phyloP scores from a whole-genome alignment of 1,140 invertebrate genomes.

The Psix sp. region DNA sequence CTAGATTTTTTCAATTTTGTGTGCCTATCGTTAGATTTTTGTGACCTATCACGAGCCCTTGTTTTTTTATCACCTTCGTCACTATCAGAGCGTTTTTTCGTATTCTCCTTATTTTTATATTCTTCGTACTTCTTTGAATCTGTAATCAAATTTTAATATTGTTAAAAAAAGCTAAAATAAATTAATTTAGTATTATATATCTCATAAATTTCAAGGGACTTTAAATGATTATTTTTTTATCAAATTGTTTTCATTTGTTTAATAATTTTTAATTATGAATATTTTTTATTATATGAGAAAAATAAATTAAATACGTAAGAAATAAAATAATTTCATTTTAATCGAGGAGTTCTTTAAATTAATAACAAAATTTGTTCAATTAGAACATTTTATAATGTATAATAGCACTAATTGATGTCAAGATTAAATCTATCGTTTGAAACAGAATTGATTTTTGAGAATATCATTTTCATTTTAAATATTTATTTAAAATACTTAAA shows the following conservation, averaged over 20 bases:
- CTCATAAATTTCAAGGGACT: conserved; percentile 45
- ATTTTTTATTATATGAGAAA: no score
- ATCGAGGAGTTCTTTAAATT: no score
- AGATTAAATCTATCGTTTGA: no score
- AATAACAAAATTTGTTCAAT: no score
- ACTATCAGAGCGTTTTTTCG: conserved; percentile 11
- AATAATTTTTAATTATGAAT: conserved; percentile 5
- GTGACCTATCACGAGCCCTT: background rate
- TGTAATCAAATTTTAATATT: conserved; percentile 73
- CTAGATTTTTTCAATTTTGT: conserved; percentile 57
- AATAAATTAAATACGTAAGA: no score
- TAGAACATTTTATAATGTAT: no score
- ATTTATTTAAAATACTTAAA: no score
- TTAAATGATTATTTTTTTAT: conserved; percentile 59
- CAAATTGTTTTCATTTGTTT: conserved; percentile 2
- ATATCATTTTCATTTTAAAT: no score
- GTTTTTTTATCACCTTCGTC: conserved; percentile 28
- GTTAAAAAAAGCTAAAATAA: conserved; percentile 63
- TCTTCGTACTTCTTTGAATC: conserved; percentile 83
- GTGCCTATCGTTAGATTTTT: conserved; percentile 46
- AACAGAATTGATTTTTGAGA: no score
- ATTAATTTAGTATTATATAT: background rate
- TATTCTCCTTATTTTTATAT: conserved; percentile 79
- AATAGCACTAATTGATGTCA: no score
- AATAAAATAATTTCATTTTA: no score